Evolutionary conservation across 2,113 vertebrate genomes (phyloP).

Genomic region (Macquaria ambigua): DNA sequence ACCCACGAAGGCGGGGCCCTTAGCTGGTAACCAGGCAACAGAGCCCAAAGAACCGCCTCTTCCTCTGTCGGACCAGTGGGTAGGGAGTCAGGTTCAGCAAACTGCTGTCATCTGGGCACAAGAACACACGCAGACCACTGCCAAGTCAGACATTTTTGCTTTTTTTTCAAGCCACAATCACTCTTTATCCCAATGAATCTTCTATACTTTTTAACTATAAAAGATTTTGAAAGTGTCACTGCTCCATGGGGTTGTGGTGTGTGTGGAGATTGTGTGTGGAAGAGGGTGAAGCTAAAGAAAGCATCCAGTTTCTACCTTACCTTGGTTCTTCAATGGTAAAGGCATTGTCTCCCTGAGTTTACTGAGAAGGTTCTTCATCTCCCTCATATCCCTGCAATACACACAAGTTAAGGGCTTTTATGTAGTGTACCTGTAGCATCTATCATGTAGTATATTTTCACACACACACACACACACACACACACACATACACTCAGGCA

Average conservation of each 20-base stretch:
- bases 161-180: not conserved
- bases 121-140: conserved; percentile 58
- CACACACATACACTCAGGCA: not conserved
- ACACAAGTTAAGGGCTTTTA: not conserved
- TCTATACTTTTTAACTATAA: not conserved
- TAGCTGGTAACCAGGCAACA: conserved; percentile 98
- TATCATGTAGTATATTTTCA: not conserved
- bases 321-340: conserved; percentile 99
- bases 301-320: conserved; percentile 70
- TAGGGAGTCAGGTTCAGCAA: conserved; percentile 97
- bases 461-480: not conserved
- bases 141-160: conserved; percentile 29
- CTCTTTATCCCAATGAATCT: not conserved
- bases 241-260: not conserved
- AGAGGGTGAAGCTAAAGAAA: not conserved
- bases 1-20: conserved; percentile 76
- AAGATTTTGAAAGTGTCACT: not conserved
- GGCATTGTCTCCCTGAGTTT: conserved; percentile 99
- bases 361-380: conserved; percentile 99
- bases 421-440: not conserved
- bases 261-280: not conserved
- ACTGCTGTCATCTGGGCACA: conserved; percentile 94
- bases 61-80: conserved; percentile 95
- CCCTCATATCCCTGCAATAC: conserved; percentile 92
- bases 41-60: conserved; percentile 97